Percentiles rank a stretch among this genome's conserved stretches.
Evolutionary conservation across 2,888 invertebrate genomes (phyloP).

Genomic region (Synanthedon tipuliformis): DNA sequence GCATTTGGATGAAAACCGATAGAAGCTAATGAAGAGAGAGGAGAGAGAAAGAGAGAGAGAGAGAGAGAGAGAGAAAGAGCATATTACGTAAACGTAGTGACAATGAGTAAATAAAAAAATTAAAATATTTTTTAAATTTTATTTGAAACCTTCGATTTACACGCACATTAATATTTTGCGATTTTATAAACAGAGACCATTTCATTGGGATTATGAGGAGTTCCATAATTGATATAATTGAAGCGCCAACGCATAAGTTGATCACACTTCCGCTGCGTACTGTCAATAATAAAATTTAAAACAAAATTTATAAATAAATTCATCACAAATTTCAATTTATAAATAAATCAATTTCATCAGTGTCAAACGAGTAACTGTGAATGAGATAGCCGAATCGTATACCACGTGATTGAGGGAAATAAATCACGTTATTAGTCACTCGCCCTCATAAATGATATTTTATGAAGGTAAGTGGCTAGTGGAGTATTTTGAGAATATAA

Average conservation of each 20-base stretch:
- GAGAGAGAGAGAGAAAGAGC: no score
- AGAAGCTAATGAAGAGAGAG: no score
- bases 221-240: slow-evolving; percentile 50
- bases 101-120: neutral
- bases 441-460: no score
- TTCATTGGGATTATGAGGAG: slow-evolving; percentile 18
- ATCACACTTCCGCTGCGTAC: slow-evolving; percentile 50
- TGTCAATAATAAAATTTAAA: slow-evolving; percentile 20
- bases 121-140: neutral
- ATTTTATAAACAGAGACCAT: neutral
- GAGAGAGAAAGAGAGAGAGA: no score
- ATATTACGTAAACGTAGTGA: neutral
- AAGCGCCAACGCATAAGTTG: slow-evolving; percentile 51
- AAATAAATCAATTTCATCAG: neutral
- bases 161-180: neutral
- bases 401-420: no score
- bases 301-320: neutral
- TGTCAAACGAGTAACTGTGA: no score
- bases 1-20: no score
- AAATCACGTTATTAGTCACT: no score
- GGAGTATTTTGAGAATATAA: no score
- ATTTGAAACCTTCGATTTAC: neutral
- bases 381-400: no score
- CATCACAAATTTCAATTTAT: no score
- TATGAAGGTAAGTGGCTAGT: no score